Evolutionary conservation across 2,888 invertebrate species (phyloP), one percentile per base, ranked within the genome.

Genomic region (Physocephala rufipes): DNA sequence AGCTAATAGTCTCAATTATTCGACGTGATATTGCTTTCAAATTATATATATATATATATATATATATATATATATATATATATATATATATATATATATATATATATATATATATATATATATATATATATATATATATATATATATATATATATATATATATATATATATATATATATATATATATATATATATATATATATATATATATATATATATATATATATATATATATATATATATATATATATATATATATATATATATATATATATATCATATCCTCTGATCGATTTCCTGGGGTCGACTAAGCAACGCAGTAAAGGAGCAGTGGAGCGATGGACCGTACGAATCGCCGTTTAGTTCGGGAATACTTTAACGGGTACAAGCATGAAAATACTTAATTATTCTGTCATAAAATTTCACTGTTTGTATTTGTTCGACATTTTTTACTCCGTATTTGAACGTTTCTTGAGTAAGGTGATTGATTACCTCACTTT

Each of bases 41-140:
- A 49, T 49, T 49, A 49, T 49, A 49, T n/a, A 45, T 45, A 45
- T 45, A 45, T 45, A 45, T 45, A 45, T 45, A 15, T 45, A 45
- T 45, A 45, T 45, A 45, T 45, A 45, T 45, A 45, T 45, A 45
- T 45, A 45, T 45, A 15, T 45, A 45, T 45, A 45, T 45, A 45
- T 45, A 45, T 45, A 45, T 45, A 45, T 45, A 45, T 45, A 45
- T 45, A 45, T 45, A 45, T 45, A 45, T 45, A 45, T 45, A 45
- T 45, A 45, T 45, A 45, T 45, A 45, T 45, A 45, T 45, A 45
- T 45, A 45, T 45, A 45, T 45, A 45, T 45, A 45, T 45, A 45
- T 45, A 45, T 45, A 45, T 45, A 45, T 45, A 45, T 45, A 45
- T 45, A 45, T 45, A 45, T 45, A 45, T 45, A 45, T 45, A 45